Percentiles rank a stretch among this genome's conserved stretches.
Conservation (phyloP, 1,140 invertebrate genomes). For the Philotrypesis tridentata region DNA sequence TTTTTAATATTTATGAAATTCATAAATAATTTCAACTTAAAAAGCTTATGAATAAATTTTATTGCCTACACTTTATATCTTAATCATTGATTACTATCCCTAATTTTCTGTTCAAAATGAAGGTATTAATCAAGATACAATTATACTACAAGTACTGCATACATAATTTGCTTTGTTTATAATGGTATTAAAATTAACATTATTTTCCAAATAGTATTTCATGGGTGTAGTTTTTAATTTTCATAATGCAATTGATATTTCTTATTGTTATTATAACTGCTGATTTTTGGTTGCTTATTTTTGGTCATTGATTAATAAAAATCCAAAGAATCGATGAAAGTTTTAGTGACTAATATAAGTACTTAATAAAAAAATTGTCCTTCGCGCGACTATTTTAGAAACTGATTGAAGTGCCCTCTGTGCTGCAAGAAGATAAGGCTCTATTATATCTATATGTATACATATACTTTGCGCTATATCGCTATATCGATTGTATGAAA, state of each 20-base stretch:
- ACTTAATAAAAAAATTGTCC: neutral
- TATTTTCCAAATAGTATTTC: conserved; percentile 6
- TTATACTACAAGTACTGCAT: too few relatives aligned
- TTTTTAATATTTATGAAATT: conserved; percentile 38
- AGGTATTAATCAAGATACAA: conserved; percentile 8
- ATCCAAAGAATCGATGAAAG: neutral
- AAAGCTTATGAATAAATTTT: conserved; percentile 39
- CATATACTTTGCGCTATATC: conserved; percentile 8
- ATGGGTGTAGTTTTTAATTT: neutral
- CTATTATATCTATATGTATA: conserved; percentile 8
- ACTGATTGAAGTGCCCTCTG: conserved; percentile 32
- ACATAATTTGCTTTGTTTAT: conserved; percentile 7
- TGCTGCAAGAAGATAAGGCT: neutral
- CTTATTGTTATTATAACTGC: neutral
- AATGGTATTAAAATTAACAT: conserved; percentile 20
- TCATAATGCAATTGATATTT: neutral
- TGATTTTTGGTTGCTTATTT: neutral
- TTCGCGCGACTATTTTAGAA: conserved; percentile 15
- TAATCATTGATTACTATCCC: neutral
- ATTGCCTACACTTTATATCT: neutral
- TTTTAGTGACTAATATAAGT: neutral
- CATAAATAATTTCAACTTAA: conserved; percentile 40
- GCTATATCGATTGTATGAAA: conserved; percentile 13
- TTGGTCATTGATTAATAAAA: neutral
- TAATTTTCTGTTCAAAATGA: neutral